Base-by-base conservation (phyloP, 2,888 invertebrate genomes). In the Sinotaia quadrata region DNA sequence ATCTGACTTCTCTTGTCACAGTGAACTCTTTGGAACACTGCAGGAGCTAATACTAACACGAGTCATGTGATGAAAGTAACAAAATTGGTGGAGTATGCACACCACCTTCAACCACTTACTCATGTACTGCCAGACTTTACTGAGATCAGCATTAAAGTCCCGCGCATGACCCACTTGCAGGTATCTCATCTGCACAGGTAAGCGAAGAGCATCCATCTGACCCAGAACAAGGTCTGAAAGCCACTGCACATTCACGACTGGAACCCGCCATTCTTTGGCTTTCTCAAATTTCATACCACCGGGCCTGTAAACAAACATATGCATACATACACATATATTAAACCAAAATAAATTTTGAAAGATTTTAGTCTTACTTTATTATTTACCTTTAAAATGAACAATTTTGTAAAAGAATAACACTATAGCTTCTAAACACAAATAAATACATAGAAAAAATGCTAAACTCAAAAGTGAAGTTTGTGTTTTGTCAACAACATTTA, bases 181-280 rank as follows among this genome's bases (percentile, higher is more conserved):
- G 87, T 96, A 97, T 82, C 95, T 75, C 21, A 75, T 74, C 51
- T 85, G 80, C 31, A 87, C 81, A 7, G 87, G 87, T n/a, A 86
- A 76, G 56, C 84, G 81, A 21, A 96, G 89, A 0, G 94, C 94
- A 73, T 92, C 92, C 87, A 94, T 92, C 87, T 96, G 94, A 0
- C 97, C 97, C 68, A 97, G 92, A 85, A 97, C 91, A 63, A 98
- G 91, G 87, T 98, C 97, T 41, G 94, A 95, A 75, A 98, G 89
- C 97, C 97, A 98, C 78, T 94, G 93, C 0, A 95, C 93, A 85
- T 96, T 98, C 0, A 98, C 97, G 1, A 95, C 93, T 0, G 95
- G 95, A 47, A 94, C 93, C 81, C 93, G 93, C 95, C 96, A 97
- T 86, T 97, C 96, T 59, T 94, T 91, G 0, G 98, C 98, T 79